These are phyloP conservation scores for Melanaphis sacchari DNA, from an alignment of 1,140 invertebrate species.

Conservation along the genomic window DNA sequence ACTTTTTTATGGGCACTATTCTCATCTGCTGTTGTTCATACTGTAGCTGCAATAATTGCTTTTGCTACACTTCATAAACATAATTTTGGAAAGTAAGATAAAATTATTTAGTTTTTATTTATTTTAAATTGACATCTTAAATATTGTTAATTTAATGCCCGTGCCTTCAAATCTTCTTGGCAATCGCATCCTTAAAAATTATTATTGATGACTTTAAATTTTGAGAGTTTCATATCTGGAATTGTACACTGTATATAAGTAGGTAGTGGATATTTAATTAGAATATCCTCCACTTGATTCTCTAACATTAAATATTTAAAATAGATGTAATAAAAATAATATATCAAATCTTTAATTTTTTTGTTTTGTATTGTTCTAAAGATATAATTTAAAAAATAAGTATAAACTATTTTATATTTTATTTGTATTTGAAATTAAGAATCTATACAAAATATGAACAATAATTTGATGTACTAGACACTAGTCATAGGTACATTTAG, in stretches of 20 bases:
- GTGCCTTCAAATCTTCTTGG: background rate
- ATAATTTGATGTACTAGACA: background rate
- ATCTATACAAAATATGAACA: background rate
- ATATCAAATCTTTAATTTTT: no score
- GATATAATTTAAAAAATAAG: no score
- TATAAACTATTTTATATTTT: no score
- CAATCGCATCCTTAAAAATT: background rate
- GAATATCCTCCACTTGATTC: background rate
- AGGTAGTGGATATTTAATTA: background rate
- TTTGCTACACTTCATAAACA: slow-evolving; percentile 90
- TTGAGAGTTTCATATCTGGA: background rate
- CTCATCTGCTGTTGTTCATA: slow-evolving; percentile 90
- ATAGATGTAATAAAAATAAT: background rate
- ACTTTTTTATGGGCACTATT: slow-evolving; percentile 93
- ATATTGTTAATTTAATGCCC: background rate
- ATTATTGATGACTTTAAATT: background rate
- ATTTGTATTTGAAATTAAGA: no score
- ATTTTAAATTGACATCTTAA: background rate
- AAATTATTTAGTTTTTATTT: background rate
- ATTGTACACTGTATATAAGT: background rate
- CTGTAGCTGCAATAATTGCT: slow-evolving; percentile 86
- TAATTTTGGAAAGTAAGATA: slow-evolving; percentile 81
- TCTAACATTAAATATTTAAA: background rate
- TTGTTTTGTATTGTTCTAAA: no score
- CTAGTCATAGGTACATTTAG: no score